These are phyloP conservation scores for Apamea sordens DNA, from an alignment of 2,888 invertebrate genomes.

Conservation along the genomic window DNA sequence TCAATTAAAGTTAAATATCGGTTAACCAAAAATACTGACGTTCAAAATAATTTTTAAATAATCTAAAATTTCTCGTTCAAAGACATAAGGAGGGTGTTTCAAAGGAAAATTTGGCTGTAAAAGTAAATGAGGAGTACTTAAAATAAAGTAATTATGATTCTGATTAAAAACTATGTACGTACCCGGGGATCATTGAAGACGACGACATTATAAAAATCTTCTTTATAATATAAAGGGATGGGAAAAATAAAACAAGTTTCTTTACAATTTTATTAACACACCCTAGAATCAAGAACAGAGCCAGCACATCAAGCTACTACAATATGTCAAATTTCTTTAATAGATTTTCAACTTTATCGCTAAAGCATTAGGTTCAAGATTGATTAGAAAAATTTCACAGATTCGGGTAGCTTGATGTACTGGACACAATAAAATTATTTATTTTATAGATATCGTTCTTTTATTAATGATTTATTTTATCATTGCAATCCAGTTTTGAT, in stretches of 20 bases:
- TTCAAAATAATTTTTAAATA: not conserved
- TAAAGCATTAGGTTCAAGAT: no score
- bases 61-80: not conserved
- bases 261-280: conserved; percentile 3
- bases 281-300: not conserved
- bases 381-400: no score
- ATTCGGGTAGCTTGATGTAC: no score
- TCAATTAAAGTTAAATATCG: not conserved
- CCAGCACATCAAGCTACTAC: no score
- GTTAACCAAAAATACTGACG: not conserved
- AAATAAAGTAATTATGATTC: not conserved
- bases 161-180: conserved; percentile 38
- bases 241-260: conserved; percentile 40
- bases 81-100: not conserved
- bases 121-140: not conserved
- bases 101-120: not conserved
- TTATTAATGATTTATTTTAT: not conserved
- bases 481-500: not conserved
- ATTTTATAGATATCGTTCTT: conserved; percentile 14
- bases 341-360: no score
- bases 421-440: not conserved
- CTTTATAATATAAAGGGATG: not conserved
- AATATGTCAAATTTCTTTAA: no score
- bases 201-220: not conserved
- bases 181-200: conserved; percentile 31